Evolutionary conservation across 2,888 invertebrate genomes (phyloP), one percentile per base, ranked within the genome.

Genomic region (Dynastes tityus): DNA sequence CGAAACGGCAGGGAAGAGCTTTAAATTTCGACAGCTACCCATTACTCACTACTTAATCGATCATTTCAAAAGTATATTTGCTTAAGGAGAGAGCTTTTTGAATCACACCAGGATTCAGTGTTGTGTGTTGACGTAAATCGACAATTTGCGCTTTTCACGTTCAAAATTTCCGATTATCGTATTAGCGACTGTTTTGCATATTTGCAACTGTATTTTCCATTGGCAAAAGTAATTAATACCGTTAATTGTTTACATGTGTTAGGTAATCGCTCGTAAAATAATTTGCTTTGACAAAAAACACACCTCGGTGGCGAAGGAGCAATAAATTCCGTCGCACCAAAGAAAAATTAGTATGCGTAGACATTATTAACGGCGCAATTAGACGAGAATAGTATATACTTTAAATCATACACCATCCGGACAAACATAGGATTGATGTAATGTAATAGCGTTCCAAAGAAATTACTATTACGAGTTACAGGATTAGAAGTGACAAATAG

Each of bases 381-480:
- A 49, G 11, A 68, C 45, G 8, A 67, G 8, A 45, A 45, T 11
- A 45, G 45, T n/a, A 67, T 22, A 67, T 5, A 5, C 5, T 5
- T 67, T 67, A 16, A 67, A 40, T 67, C 45, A 45, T 67, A 22
- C 8, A 68, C 4, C 45, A 27, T 51, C 32, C 49, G 51, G 2
- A 16, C 27, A 68, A 68, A 68, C 27, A 68, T 51, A 49, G 11
- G 13, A 68, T 68, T 68, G 68, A 68, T 68, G 68, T 51, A 27
- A 68, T 68, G 68, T 51, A 27, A n/a, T 13, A 68, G 49, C 49
- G 22, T 51, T 68, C 68, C 29, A 49, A 27, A 11, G 68, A 68
- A 68, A 68, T 53, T 5, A 1, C 51, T 13, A 68, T 53, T 51
- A 13, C 6, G 22, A 29, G 27, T 29, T 22, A 45, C 45, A 45